Conservation (phyloP, 2,113 vertebrate genomes). For the Benitochromis conjunctus region DNA sequence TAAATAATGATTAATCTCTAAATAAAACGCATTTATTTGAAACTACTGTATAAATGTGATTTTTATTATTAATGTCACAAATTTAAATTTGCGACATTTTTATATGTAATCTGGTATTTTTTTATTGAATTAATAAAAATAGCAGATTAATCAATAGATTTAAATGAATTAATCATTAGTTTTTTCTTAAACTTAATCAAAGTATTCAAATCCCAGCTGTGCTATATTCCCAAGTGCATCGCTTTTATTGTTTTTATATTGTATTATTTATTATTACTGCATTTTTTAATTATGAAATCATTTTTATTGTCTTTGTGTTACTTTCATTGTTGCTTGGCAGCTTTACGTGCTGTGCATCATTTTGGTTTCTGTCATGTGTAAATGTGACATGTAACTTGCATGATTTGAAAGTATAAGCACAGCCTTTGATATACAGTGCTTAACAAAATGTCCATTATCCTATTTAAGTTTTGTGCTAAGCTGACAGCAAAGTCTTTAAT, state of each 20-base stretch:
- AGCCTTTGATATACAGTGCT: accelerated
- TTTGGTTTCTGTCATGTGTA: not conserved
- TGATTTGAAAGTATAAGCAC: not conserved
- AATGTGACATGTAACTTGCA: not conserved
- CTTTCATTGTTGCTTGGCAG: not conserved
- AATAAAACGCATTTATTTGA: not conserved
- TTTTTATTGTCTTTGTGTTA: not conserved
- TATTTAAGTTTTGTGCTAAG: not conserved
- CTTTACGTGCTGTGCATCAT: not conserved
- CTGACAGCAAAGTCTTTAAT: not conserved
- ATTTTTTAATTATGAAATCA: not conserved
- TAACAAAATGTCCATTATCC: not conserved
- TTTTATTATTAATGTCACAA: too few relatives aligned
- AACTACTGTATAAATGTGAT: not conserved
- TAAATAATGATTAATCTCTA: accelerated
- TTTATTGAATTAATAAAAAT: not conserved
- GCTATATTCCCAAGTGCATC: accelerated
- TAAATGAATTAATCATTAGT: not conserved
- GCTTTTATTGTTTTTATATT: not conserved
- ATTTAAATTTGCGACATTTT: too few relatives aligned
- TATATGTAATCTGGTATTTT: too few relatives aligned
- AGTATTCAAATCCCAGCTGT: not conserved
- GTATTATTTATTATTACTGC: not conserved
- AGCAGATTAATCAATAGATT: not conserved
- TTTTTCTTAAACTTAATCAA: not conserved